Base-by-base conservation (phyloP, 2,797 vertebrate genomes). In the Perodicticus potto region DNA sequence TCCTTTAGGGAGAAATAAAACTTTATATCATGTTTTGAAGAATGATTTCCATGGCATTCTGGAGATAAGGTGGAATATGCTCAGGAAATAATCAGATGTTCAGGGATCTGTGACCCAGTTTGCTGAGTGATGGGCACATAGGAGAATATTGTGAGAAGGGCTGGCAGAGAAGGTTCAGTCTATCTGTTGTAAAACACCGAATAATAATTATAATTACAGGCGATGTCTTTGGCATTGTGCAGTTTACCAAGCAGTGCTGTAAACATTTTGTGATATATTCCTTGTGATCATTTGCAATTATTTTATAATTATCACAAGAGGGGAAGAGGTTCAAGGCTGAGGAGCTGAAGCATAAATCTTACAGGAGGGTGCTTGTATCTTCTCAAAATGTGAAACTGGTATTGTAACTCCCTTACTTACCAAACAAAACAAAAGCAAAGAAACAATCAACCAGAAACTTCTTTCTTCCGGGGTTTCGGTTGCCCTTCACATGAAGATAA, bases 341-440 rank as follows among this genome's bases (percentile, higher is more conserved):
- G 29, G 77, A 89, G 6, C 32, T 78, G 23, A n/a, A 67, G 57
- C n/a, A 92, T 72, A 49, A 73, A 45, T 93, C 65, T 80, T 95
- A 55, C 1, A 55, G 72, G 7, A 70, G 0, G 55, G 4, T 43
- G 37, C 16, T 27, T 0, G 0, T 81, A 63, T 61, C 57, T 85
- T 82, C 67, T 19, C 29, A 86, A 77, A 89, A 76, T 57, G 0
- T 65, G 78, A 27, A 72, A 69, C 57, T 88, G 12, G 8, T 61
- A 34, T 53, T 63, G 3, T 93, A 59, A 59, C 23, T 53, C n/a
- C 25, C 7, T 59, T 82, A 20, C 40, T 86, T 74, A 63, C 59
- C 5, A 40, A 53, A 83, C 0, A 81, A 72, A 81, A 32, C 2
- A 84, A 59, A 89, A 67, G 3, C 27, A 65, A 82, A 80, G 16